Evolutionary conservation across 2,113 vertebrate genomes (phyloP), one percentile per base, ranked within the genome.

Genomic region (Apodemus sylvaticus): DNA sequence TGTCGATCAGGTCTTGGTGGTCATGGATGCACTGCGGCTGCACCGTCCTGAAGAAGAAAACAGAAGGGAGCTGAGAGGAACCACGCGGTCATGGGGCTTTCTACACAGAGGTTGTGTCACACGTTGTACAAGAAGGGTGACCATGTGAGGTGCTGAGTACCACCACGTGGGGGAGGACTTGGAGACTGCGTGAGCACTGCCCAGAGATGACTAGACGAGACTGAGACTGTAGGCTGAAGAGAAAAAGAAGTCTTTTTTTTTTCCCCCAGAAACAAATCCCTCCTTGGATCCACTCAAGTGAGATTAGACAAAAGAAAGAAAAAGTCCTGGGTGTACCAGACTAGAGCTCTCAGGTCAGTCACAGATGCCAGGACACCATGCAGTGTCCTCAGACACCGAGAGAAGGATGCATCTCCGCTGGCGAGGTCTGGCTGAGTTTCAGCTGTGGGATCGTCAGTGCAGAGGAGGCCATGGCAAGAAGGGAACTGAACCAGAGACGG

Each of bases 1-100:
- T 9, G 58, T 0, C 7, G n/a, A 22, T 31, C 5, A 31, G 60
- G 7, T 6, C 86, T 36, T 48, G 3, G 5, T 17, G n/a, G 36
- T 7, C 0, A 5, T 16, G 19, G 60, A 5, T 6, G 4, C 36
- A 36, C 3, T 16, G 12, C 2, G 7, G 34, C 34, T 42, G 55
- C 42, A n/a, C 45, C 24, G 17, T 4, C 55, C 60, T 0, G 29
- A 51, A 76, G 70, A 74, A 13, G 58, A 58, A 78, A 51, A 8
- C 34, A 31, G 36, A 55, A 55, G 89, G 34, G 19, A 64, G 42
- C 10, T n/a, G 20, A 5, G 42, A 64, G 74, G 60, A 78, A 53
- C 31, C 73, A 64, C 73, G 9, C 31, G 2, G 19, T 26, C 39
- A 22, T 10, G 55, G 55, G 62, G 90, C 55, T 91, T 91, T 91